Evolutionary conservation across 2,888 invertebrate species (phyloP).

Genomic region (Opisthograptis luteolata): DNA sequence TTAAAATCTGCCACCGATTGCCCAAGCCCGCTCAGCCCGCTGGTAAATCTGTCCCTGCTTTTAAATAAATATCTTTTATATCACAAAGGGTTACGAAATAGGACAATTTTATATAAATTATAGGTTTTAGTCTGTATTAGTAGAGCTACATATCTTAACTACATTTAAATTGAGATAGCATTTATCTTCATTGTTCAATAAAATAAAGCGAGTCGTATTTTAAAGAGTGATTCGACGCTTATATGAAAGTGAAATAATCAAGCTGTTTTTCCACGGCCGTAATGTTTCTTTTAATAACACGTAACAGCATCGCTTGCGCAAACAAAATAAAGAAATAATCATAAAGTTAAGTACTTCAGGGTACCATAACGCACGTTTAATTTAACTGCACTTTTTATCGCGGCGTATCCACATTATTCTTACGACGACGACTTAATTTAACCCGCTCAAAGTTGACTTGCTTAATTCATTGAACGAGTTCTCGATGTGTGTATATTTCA

Average conservation of each 20-base stretch:
- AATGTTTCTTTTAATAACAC: constrained; percentile 15
- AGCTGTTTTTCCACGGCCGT: neutral
- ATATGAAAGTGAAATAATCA: constrained; percentile 8
- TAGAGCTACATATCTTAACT: neutral
- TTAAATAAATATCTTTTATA: too few species aligned
- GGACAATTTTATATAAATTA: neutral
- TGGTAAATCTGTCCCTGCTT: too few species aligned
- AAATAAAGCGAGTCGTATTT: neutral
- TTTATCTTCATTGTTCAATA: constrained; percentile 1
- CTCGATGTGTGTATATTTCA: constrained; percentile 17
- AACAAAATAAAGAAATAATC: constrained; percentile 25
- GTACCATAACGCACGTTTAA: constrained; percentile 19
- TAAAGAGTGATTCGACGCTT: neutral
- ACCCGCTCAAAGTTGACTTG: constrained; percentile 14
- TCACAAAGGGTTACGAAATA: too few species aligned
- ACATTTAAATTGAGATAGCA: neutral
- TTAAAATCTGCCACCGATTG: too few species aligned
- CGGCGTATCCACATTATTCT: constrained; percentile 18
- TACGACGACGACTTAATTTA: constrained; percentile 17
- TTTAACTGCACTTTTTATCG: constrained; percentile 21
- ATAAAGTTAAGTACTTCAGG: constrained; percentile 17
- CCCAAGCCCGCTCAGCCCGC: too few species aligned
- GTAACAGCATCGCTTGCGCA: constrained; percentile 14
- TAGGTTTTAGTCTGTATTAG: neutral
- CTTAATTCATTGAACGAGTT: constrained; percentile 24